Evolutionary conservation across 2,797 vertebrate species (phyloP).

Genomic region (Melopsittacus undulatus): DNA sequence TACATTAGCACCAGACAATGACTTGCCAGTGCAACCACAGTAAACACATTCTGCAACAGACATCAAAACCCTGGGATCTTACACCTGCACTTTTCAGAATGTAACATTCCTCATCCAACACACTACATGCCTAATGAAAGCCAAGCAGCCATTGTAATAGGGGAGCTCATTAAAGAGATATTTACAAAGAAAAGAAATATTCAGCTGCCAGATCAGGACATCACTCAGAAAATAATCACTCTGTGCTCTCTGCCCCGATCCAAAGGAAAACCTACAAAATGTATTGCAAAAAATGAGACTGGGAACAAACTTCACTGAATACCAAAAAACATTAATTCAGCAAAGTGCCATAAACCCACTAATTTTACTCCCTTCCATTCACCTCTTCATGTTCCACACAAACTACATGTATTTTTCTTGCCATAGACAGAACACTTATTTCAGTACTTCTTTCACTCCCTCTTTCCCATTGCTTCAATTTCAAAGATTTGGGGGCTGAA

Average conservation of each 20-base stretch:
- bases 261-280: neutral
- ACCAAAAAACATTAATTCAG: neutral
- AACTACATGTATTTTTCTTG: neutral
- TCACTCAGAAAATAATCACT: neutral
- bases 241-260: neutral
- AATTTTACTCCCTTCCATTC: neutral
- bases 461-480: neutral
- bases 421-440: neutral
- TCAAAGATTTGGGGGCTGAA: neutral
- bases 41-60: conserved; percentile 17
- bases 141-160: neutral
- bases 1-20: neutral
- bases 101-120: neutral
- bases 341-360: neutral
- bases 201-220: neutral
- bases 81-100: conserved; percentile 2
- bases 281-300: neutral
- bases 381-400: neutral
- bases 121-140: neutral
- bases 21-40: conserved; percentile 2
- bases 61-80: neutral
- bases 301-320: neutral
- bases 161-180: neutral
- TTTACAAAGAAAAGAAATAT: conserved; percentile 11
- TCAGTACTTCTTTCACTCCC: neutral